Conservation (phyloP, 2,888 invertebrate species). For the Cepaea hortensis region DNA sequence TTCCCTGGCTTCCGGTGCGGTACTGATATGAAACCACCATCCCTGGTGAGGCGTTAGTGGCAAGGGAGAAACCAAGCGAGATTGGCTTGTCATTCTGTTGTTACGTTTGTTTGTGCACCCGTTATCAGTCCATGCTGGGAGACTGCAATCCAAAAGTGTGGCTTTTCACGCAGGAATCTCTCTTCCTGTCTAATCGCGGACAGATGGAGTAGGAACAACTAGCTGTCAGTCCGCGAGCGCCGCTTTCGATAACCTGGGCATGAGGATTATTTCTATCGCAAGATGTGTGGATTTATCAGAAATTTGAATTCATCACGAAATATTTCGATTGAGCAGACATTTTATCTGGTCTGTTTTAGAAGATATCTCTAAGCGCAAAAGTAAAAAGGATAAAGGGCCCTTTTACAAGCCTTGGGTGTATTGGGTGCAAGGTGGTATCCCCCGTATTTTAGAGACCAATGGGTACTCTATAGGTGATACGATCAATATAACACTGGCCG, state of each 20-base stretch:
- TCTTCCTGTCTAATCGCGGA: conserved; percentile 30
- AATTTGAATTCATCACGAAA: too few species aligned
- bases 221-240: conserved; percentile 19
- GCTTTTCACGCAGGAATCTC: conserved; percentile 27
- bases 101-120: conserved; percentile 15
- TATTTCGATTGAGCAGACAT: too few species aligned
- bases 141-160: conserved; percentile 30
- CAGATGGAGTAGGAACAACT: conserved; percentile 38
- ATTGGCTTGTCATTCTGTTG: conserved; percentile 19
- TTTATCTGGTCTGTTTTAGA: too few species aligned
- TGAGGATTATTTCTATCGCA: not conserved
- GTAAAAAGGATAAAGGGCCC: too few species aligned
- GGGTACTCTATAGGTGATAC: too few species aligned
- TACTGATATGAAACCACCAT: conserved; percentile 11
- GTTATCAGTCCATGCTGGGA: not conserved
- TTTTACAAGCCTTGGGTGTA: too few species aligned
- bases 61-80: not conserved
- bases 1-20: conserved; percentile 17
- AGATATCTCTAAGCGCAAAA: too few species aligned
- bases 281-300: too few species aligned
- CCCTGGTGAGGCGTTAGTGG: not conserved
- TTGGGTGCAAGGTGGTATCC: too few species aligned
- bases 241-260: conserved; percentile 3
- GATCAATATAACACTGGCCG: too few species aligned
- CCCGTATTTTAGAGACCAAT: too few species aligned